Conservation (phyloP, 2,113 vertebrate species). For the Xenopus borealis region DNA sequence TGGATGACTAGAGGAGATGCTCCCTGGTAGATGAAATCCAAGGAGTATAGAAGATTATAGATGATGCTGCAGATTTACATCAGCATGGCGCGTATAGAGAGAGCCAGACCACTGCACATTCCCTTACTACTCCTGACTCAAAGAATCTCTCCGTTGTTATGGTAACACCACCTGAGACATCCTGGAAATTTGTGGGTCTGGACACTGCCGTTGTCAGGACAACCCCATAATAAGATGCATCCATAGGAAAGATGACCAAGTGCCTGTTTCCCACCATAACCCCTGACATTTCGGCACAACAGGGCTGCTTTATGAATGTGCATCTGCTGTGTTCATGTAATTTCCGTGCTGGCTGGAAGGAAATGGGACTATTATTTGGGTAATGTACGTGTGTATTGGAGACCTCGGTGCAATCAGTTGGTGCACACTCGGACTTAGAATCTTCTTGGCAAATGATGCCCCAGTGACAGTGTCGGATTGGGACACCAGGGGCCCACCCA, state of each 20-base stretch:
- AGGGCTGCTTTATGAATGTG: not conserved
- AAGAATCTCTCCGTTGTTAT: conserved; percentile 33
- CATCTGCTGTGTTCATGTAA: not conserved
- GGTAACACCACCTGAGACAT: conserved; percentile 38
- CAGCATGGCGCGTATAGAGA: not conserved
- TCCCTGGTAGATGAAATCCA: too few relatives aligned
- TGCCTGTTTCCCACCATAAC: not conserved
- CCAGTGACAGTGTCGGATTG: too few relatives aligned
- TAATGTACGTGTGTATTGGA: too few relatives aligned
- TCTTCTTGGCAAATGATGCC: too few relatives aligned
- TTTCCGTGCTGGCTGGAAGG: not conserved
- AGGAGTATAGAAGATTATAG: not conserved
- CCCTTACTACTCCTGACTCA: conserved; percentile 24
- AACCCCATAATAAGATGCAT: conserved; percentile 21
- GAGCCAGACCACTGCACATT: conserved; percentile 17
- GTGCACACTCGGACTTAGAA: too few relatives aligned
- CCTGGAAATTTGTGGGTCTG: conserved; percentile 29
- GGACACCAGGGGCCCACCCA: too few relatives aligned
- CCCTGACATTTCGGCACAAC: not conserved
- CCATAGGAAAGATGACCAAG: conserved; percentile 12
- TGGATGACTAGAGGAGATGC: too few relatives aligned
- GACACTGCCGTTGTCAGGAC: conserved; percentile 37
- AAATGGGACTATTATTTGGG: not conserved
- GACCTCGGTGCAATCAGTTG: too few relatives aligned
- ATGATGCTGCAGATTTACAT: not conserved